These are phyloP conservation scores for Sakesphorus luctuosus DNA, from an alignment of 2,113 vertebrate species.

Conservation along the genomic window DNA sequence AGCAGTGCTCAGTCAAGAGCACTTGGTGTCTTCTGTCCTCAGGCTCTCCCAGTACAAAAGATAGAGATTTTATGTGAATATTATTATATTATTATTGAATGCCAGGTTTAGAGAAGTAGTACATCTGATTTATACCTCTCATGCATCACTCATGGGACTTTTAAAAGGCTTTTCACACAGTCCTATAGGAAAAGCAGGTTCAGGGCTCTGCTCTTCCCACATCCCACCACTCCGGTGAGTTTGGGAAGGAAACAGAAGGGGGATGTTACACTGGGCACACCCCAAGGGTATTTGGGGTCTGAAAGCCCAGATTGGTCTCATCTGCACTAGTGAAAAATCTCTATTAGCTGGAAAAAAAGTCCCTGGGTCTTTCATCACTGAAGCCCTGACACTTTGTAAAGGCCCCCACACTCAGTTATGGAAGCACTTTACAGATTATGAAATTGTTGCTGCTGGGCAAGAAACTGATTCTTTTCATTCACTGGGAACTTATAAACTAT, in stretches of 20 bases:
- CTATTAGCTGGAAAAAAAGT: background rate
- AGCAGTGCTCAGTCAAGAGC: background rate
- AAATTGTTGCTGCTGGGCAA: background rate
- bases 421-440: background rate
- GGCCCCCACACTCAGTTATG: background rate
- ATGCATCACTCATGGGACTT: background rate
- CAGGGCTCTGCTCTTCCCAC: background rate
- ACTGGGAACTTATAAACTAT: background rate
- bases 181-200: background rate
- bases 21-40: background rate
- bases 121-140: background rate
- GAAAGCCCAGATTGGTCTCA: background rate
- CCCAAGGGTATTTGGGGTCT: background rate
- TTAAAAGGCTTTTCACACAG: background rate
- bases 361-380: background rate
- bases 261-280: background rate
- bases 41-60: background rate
- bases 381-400: background rate
- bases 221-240: fast-evolving
- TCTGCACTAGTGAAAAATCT: background rate
- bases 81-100: background rate
- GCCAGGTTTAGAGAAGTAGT: background rate
- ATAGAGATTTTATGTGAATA: background rate
- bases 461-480: background rate
- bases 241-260: background rate